Percentiles rank a stretch among this genome's conserved stretches.
phyloP scores from a whole-genome alignment of 2,888 invertebrate species.

The Harpagoxenus sublaevis region DNA sequence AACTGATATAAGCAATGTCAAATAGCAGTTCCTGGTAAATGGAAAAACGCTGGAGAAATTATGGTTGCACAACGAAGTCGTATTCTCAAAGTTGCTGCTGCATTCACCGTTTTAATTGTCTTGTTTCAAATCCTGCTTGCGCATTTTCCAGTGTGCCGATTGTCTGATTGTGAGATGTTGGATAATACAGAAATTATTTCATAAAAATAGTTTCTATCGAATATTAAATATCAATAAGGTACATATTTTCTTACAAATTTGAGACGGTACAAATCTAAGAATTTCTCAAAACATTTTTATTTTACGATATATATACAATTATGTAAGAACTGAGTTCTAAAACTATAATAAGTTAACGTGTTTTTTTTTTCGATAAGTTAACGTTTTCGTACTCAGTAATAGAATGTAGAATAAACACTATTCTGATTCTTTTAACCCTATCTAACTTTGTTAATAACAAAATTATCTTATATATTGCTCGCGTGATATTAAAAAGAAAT shows the following conservation, averaged over 20 bases:
- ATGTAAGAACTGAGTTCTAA: background rate
- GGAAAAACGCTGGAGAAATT: slow-evolving; percentile 15
- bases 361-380: background rate
- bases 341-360: background rate
- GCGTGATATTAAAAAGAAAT: background rate
- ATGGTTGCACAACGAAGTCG: slow-evolving; percentile 11
- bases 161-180: background rate
- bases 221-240: background rate
- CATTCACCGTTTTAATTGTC: background rate
- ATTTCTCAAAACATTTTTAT: background rate
- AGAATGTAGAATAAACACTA: background rate
- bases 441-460: background rate
- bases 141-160: background rate
- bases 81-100: background rate
- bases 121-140: background rate
- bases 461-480: background rate
- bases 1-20: slow-evolving; percentile 26
- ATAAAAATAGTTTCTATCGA: background rate
- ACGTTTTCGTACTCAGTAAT: too few species aligned
- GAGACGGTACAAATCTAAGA: background rate
- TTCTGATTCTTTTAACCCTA: background rate
- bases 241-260: slow-evolving; percentile 1
- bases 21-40: slow-evolving; percentile 8
- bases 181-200: slow-evolving; percentile 1
- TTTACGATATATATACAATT: background rate